Evolutionary conservation across 1,140 invertebrate genomes (phyloP).

Genomic region (Penaeus vannamei): DNA sequence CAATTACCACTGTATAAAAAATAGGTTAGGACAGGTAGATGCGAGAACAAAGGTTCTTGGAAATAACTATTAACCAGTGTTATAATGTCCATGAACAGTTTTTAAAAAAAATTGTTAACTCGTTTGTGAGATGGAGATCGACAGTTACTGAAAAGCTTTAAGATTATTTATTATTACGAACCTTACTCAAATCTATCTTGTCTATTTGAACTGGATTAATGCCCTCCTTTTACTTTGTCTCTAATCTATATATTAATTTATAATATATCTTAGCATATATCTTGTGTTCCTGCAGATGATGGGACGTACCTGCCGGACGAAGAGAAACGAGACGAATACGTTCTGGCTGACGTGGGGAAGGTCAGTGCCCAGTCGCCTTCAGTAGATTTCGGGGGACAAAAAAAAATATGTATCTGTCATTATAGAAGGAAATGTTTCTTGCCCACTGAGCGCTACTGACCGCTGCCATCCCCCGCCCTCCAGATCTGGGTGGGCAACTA

Average conservation of each 20-base stretch:
- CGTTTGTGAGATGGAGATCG: not conserved
- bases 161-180: too few species aligned
- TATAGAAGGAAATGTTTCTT: not conserved
- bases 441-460: not conserved
- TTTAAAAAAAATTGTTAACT: not conserved
- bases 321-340: constrained; percentile 79
- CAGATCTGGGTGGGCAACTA: constrained; percentile 82
- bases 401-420: not conserved
- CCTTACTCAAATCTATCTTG: too few species aligned
- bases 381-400: not conserved
- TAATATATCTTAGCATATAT: not conserved
- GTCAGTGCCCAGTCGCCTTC: constrained; percentile 73
- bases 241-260: too few species aligned
- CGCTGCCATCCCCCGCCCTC: not conserved
- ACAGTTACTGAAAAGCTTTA: too few species aligned
- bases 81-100: too few species aligned
- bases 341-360: constrained; percentile 81
- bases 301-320: constrained; percentile 80
- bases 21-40: not conserved
- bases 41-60: not conserved
- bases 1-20: not conserved
- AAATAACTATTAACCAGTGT: not conserved
- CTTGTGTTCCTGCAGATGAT: constrained; percentile 73
- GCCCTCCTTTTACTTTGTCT: too few species aligned
- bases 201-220: too few species aligned